Evolutionary conservation across 2,797 vertebrate species (phyloP).

Genomic region (Sparus aurata): DNA sequence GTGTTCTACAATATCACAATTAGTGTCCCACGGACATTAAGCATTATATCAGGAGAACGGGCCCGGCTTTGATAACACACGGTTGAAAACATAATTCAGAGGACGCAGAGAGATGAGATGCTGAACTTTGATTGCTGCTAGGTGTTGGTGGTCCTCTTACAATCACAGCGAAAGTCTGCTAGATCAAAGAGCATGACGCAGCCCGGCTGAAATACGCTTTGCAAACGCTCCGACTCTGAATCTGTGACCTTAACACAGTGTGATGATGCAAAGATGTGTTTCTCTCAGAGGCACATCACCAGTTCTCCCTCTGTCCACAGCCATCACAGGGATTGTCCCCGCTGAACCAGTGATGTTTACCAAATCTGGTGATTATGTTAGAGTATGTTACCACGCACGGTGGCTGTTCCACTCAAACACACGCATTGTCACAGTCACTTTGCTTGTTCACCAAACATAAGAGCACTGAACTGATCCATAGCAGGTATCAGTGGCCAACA

Average conservation of each 20-base stretch:
- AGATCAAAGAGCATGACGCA: constrained; percentile 69
- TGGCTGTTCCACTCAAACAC: background rate
- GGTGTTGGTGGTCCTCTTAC: constrained; percentile 35
- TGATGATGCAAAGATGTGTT: constrained; percentile 42
- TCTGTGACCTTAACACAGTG: constrained; percentile 49
- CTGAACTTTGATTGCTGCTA: constrained; percentile 58
- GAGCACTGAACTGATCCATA: constrained; percentile 2
- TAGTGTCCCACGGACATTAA: constrained; percentile 55
- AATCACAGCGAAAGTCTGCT: constrained; percentile 32
- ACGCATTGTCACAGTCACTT: constrained; percentile 29
- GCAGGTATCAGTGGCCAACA: background rate
- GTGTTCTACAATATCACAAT: constrained; percentile 65
- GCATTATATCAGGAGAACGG: constrained; percentile 45
- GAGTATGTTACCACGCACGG: background rate
- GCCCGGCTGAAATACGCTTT: constrained; percentile 58
- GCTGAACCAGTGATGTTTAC: background rate
- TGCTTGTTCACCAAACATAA: constrained; percentile 35
- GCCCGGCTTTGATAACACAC: constrained; percentile 63
- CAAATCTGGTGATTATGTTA: background rate
- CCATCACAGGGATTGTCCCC: constrained; percentile 8
- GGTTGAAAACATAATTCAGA: constrained; percentile 43
- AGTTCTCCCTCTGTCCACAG: constrained; percentile 11
- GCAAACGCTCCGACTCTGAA: constrained; percentile 35
- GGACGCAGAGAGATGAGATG: constrained; percentile 51
- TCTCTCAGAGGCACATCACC: constrained; percentile 11